A percentile compares a stretch with the other conserved stretches of the same genome.
Evolutionary conservation across 2,888 invertebrate species (phyloP).

Genomic region (Chironomus tentans): DNA sequence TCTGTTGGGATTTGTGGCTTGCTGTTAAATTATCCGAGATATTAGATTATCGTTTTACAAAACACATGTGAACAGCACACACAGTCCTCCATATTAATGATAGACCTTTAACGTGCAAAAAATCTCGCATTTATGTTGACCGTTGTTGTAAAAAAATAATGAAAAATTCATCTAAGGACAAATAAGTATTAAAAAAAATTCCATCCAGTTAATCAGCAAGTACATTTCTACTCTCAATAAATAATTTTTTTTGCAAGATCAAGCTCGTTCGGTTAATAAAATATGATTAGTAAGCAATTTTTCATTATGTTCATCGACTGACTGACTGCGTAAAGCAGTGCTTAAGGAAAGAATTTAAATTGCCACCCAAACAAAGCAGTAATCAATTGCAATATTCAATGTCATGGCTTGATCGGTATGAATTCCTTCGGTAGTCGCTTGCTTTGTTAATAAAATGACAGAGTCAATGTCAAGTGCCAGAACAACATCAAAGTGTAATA

Average conservation of each 20-base stretch:
- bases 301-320: neutral
- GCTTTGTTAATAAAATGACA: neutral
- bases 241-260: neutral
- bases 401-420: conserved; percentile 13
- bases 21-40: too few relatives aligned
- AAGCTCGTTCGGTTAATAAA: neutral
- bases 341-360: conserved; percentile 3
- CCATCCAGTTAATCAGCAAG: neutral
- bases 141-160: too few relatives aligned
- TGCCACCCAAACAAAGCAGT: neutral
- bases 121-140: too few relatives aligned
- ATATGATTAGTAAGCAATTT: conserved; percentile 3
- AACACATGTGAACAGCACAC: too few relatives aligned
- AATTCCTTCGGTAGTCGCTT: neutral
- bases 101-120: too few relatives aligned
- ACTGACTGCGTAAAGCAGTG: neutral
- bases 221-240: neutral
- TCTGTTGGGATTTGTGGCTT: too few relatives aligned
- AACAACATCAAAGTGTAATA: neutral
- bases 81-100: too few relatives aligned
- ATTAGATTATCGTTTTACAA: too few relatives aligned
- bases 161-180: neutral
- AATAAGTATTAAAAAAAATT: neutral
- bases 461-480: conserved; percentile 14
- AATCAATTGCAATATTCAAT: conserved; percentile 5